phyloP scores from a whole-genome alignment of 2,888 invertebrate species.

The Trachelus stipa region DNA sequence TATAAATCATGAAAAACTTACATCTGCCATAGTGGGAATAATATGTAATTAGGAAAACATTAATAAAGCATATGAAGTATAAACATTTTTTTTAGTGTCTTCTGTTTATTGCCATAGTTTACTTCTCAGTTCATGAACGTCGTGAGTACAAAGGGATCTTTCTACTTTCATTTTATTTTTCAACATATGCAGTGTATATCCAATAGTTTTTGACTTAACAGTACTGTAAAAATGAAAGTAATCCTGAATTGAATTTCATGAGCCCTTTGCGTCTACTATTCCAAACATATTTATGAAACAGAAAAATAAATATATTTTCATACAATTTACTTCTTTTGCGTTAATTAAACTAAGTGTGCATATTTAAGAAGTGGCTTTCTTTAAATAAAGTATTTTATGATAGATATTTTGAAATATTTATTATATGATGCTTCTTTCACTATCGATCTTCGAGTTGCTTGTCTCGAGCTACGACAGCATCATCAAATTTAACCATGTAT shows the following conservation, averaged over 20 bases:
- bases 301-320: not conserved
- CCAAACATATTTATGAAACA: not conserved
- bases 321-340: constrained; percentile 15
- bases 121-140: not conserved
- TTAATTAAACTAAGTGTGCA: constrained; percentile 12
- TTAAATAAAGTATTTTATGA: constrained; percentile 18
- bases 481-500: constrained; percentile 98
- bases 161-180: not conserved
- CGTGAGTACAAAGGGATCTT: not conserved
- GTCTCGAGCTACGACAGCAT: constrained; percentile 89
- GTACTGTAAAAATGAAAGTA: not conserved
- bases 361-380: constrained; percentile 10
- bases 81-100: constrained; percentile 32
- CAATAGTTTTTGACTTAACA: not conserved
- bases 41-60: constrained; percentile 15
- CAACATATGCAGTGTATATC: not conserved
- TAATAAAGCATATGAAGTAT: constrained; percentile 18
- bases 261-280: not conserved
- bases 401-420: constrained; percentile 19
- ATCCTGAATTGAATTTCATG: not conserved
- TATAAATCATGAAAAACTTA: constrained; percentile 62
- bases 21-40: constrained; percentile 1
- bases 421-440: constrained; percentile 38
- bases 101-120: not conserved
- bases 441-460: constrained; percentile 91